Conservation (phyloP, 2,113 vertebrate species). For the Calypte anna region DNA sequence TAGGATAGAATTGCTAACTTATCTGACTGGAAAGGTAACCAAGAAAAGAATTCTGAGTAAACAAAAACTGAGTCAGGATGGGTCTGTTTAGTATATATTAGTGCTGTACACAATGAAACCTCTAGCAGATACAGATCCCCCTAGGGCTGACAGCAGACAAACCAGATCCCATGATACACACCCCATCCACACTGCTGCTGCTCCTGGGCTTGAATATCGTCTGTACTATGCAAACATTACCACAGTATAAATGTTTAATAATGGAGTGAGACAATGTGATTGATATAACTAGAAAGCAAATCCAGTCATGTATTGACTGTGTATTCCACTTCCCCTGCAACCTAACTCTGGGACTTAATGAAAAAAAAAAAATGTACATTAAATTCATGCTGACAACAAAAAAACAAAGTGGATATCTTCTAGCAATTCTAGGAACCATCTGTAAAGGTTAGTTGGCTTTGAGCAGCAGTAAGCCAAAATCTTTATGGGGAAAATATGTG, state of each 20-base stretch:
- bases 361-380: conserved; percentile 72
- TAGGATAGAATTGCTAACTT: neutral
- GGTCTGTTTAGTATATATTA: neutral
- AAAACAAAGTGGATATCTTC: neutral
- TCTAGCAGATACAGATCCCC: neutral
- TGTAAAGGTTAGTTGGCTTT: conserved; percentile 1
- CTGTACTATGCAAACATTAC: conserved; percentile 1
- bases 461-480: conserved; percentile 4
- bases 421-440: neutral
- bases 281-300: conserved; percentile 45
- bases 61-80: neutral
- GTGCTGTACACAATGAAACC: neutral
- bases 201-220: neutral
- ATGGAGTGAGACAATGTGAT: conserved; percentile 18
- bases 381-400: conserved; percentile 63
- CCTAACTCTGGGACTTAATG: conserved; percentile 22
- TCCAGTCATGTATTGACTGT: conserved; percentile 26
- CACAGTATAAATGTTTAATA: conserved; percentile 50
- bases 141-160: neutral
- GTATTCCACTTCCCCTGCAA: conserved; percentile 11
- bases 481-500: neutral
- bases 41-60: neutral
- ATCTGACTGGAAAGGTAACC: neutral
- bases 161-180: neutral
- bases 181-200: neutral